Conservation (phyloP, 2,797 vertebrate species). For the Tokudaia muenninki region DNA sequence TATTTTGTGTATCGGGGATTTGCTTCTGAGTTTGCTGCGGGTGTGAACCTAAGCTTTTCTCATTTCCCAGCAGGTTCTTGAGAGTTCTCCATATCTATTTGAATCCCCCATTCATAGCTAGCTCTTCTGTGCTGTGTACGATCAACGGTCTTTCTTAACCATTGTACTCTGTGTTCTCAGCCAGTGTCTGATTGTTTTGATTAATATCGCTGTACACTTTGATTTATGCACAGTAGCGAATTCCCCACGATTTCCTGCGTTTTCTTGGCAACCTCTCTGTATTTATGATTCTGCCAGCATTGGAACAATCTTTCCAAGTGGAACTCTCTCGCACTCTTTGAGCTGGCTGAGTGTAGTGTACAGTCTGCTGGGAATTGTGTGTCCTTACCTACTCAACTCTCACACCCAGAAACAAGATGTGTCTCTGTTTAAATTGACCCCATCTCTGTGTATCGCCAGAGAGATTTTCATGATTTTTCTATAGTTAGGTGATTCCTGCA, state of each 20-base stretch:
- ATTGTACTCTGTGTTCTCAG: not conserved
- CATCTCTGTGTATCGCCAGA: fast-evolving
- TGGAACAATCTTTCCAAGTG: not conserved
- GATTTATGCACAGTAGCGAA: not conserved
- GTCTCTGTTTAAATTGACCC: not conserved
- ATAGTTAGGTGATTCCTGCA: fast-evolving
- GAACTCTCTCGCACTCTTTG: too few species aligned
- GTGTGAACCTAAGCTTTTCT: not conserved
- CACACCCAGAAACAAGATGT: not conserved
- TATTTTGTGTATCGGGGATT: not conserved
- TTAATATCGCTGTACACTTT: not conserved
- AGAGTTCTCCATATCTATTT: not conserved
- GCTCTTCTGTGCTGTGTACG: fast-evolving
- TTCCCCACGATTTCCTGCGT: not conserved
- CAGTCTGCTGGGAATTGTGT: not conserved
- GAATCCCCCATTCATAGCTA: not conserved
- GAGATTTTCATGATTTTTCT: too few species aligned
- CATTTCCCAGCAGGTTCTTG: not conserved
- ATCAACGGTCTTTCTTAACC: not conserved
- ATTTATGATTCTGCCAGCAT: not conserved
- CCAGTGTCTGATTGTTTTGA: not conserved
- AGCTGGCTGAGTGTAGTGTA: not conserved
- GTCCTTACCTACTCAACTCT: not conserved
- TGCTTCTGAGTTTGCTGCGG: not conserved
- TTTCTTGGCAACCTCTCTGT: not conserved